Percentiles rank a stretch among this genome's conserved stretches.
Conservation (phyloP, 2,113 vertebrate species). For the Hemibates koningsi region DNA sequence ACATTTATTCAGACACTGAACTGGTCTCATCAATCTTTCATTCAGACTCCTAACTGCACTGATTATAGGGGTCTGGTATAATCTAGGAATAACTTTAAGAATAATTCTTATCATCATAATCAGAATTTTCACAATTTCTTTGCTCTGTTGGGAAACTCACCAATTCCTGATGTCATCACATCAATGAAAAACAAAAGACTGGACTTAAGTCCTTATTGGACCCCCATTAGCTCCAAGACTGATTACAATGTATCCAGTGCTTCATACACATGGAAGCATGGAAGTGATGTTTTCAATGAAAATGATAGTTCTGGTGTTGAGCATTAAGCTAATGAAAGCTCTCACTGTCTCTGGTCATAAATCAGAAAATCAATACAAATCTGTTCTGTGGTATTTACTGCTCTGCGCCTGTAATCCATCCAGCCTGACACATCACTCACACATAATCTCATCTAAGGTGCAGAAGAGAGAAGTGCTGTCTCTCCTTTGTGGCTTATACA, state of each 20-base stretch:
- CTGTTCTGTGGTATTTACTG: background rate
- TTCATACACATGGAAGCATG: background rate
- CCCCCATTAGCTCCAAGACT: background rate
- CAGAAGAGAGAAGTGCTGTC: background rate
- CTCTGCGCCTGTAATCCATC: background rate
- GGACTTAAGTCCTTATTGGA: background rate
- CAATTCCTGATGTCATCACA: background rate
- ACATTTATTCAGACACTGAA: background rate
- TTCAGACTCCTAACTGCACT: background rate
- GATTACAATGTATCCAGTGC: background rate
- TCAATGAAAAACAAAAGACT: background rate
- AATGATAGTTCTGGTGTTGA: background rate
- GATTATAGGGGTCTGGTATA: background rate
- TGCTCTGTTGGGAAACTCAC: background rate
- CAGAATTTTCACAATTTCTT: background rate
- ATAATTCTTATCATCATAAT: background rate
- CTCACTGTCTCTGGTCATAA: background rate
- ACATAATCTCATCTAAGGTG: background rate
- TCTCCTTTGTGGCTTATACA: background rate
- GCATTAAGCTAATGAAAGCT: background rate
- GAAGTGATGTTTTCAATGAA: background rate
- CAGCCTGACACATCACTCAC: background rate
- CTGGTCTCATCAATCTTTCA: background rate
- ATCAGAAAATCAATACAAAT: constrained; percentile 40
- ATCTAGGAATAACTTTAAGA: background rate